Percentiles rank a stretch among this genome's conserved stretches.
Evolutionary conservation across 1,140 invertebrate genomes (phyloP).

Genomic region (Tigriopus japonicus): DNA sequence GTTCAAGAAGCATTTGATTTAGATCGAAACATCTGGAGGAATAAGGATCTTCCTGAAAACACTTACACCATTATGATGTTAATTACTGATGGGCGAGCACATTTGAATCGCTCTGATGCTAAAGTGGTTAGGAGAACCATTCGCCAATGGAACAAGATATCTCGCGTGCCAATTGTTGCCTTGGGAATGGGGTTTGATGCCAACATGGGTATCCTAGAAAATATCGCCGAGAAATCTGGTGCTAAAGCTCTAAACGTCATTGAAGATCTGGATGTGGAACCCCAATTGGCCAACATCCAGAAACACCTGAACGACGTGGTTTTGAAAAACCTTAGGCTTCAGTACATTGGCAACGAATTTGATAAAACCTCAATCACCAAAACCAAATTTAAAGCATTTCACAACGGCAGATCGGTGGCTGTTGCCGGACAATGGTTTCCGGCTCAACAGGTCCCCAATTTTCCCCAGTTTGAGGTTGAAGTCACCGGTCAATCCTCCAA

Average conservation of each 20-base stretch:
- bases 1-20: not conserved
- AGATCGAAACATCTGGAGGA: constrained; percentile 1
- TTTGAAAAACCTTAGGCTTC: constrained; percentile 1
- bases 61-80: not conserved
- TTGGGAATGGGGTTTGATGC: constrained; percentile 9
- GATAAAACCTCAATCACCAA: constrained; percentile 2
- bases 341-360: not conserved
- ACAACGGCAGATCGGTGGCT: not conserved
- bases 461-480: constrained; percentile 5
- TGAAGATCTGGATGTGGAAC: constrained; percentile 7
- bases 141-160: not conserved
- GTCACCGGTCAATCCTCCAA: constrained; percentile 2
- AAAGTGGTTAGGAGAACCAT: not conserved
- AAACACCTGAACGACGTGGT: constrained; percentile 3
- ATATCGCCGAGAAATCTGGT: not conserved
- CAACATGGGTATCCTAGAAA: constrained; percentile 6
- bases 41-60: not conserved
- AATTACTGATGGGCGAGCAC: constrained; percentile 1
- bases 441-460: not conserved
- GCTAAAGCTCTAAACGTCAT: constrained; percentile 1
- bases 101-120: not conserved
- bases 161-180: not conserved
- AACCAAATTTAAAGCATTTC: not conserved
- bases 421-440: not conserved
- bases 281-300: not conserved